Evolutionary conservation across 2,888 invertebrate genomes (phyloP), one percentile per base, ranked within the genome.

Genomic region (Ichneumoninae sp.): DNA sequence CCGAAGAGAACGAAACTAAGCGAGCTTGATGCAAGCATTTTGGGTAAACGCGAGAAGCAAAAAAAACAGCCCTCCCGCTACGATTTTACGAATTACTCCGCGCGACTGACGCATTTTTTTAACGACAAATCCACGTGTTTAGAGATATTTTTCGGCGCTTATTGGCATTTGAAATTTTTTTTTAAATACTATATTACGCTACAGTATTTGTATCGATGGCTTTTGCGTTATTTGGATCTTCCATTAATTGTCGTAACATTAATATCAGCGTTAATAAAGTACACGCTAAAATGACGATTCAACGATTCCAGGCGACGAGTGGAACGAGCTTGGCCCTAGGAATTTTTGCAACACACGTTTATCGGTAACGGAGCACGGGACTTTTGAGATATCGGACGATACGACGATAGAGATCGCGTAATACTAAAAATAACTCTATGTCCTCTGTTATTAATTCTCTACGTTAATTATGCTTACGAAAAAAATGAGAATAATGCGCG

Each of bases 11-110:
- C 16, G 33, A 75, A 78, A 69, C 16, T 69, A 26, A 50, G 69
- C n/a, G 36, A 65, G 79, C 79, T 79, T 71, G 79, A 71, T 71
- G 79, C 79, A 79, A 79, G 79, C 79, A 79, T 79, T 65, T 71
- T 40, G 52, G 65, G 26, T 26, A 26, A 65, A 78, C 70, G 4
- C 62, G 70, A 60, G 36, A 66, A 30, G 52, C 52, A 33, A 60
- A 76, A 65, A 36, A 52, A 76, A 66, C 40, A 40, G 68, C 40
- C 66, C 52, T 60, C 30, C 30, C 60, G 22, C 19, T 33, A 47
- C 30, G 47, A 78, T 50, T 30, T 68, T 77, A n/a, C 44, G 36
- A 69, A 26, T 36, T 44, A 50, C 44, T 69, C 30, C 69, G 57
- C 22, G 57, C 68, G 77, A 19, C 57, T 69, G 57, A 60, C 22